Evolutionary conservation across 2,113 vertebrate species (phyloP), one percentile per base, ranked within the genome.

Genomic region (Sinocyclocheilus rhinocerous): DNA sequence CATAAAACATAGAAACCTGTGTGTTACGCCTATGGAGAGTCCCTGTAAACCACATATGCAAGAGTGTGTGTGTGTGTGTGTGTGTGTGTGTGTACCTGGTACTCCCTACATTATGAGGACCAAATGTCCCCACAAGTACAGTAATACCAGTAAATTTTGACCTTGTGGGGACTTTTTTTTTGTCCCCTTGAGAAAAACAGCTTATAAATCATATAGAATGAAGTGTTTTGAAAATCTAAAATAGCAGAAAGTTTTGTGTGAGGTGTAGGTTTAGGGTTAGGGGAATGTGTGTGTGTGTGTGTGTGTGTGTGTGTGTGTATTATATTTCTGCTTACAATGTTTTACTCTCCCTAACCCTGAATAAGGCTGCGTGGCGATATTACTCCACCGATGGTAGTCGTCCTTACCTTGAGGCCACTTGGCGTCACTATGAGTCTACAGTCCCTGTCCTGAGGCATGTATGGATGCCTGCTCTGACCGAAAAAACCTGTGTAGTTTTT

Each of bases 281-380:
- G 50, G 50, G 4, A 15, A 29, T 1, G 15, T 4, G 26, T 4
- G n/a, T 7, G 20, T 20, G 10, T 13, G 24, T 1, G 65, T 8
- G 26, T 5, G 24, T 1, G 57, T 59, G 57, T 1, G 20, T n/a
- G 75, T 59, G 61, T 33, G 26, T n/a, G 26, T 52, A 4, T 33
- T 39, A 13, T 67, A 39, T 79, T 84, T 80, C 73, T 3, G 15
- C 77, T 84, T 72, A 67, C 29, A 48, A 42, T 48, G 70, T 29
- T 77, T 63, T 81, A 42, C 12, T 63, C 36, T 15, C 20, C 48
- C 84, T 91, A 91, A 93, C 92, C 90, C 90, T 92, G 89, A 77
- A 93, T 94, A 93, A 96, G 96, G 93, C 96, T 92, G 93, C 94
- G 90, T 96, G 95, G 96, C 93, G 94, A 92, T 96, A 95, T 94